Evolutionary conservation across 2,888 invertebrate species (phyloP), one percentile per base, ranked within the genome.

Genomic region (Ceraclea dissimilis): DNA sequence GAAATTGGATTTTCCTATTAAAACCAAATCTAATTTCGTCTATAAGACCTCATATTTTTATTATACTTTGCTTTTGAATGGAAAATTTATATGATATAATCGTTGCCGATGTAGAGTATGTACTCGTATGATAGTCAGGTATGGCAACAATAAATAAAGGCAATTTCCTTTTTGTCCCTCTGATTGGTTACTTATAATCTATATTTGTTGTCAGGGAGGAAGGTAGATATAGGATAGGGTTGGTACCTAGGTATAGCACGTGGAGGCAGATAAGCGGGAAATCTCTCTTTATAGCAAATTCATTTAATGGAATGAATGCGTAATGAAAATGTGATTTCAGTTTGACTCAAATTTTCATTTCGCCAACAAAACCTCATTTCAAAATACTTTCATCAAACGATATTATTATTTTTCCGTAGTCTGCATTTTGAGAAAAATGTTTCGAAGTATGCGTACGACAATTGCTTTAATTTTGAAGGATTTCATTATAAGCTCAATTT

Each of bases 261-360:
- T 4, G 39, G 39, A 16, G 39, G 39, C 13, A 16, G 39, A 39
- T 16, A 39, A 39, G 39, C 39, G 39, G 13, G 19, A 20, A 47
- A 47, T 47, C 19, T 47, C 20, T 47, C 20, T 47, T 20, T 47
- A 17, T 20, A 47, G 18, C 19, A 47, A 47, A 47, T 47, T 47
- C 20, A 13, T 47, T 20, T 47, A 20, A 47, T 47, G 47, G 47
- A 47, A 19, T 47, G 47, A 47, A 47, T 47, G 47, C 19, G 19
- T 47, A 47, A 47, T 47, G 47, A 16, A 47, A 47, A 47, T 47
- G 47, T 47, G 20, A 47, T 47, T 47, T 47, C 47, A 47, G 47
- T 47, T 47, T 47, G 47, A 19, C 17, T 20, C 4, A 47, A 47
- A 47, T 47, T 47, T 47, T 47, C 47, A 47, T 47, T 47, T 47